These are phyloP conservation scores for Atta texana DNA, from an alignment of 1,140 invertebrate genomes.

Conservation along the genomic window DNA sequence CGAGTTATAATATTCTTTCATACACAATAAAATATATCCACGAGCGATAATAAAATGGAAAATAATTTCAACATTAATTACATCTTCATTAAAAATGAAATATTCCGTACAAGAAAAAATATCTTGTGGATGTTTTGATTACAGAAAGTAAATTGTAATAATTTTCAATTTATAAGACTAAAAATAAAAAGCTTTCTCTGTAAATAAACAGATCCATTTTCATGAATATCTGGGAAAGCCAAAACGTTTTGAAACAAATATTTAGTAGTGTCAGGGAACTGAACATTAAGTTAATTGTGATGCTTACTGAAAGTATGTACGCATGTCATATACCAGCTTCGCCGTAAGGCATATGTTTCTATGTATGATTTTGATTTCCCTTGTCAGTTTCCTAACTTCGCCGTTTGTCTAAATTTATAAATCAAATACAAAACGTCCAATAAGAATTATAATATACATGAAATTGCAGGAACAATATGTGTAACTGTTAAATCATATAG, in stretches of 20 bases:
- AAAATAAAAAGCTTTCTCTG: conserved; percentile 12
- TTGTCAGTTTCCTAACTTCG: conserved; percentile 14
- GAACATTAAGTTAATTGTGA: conserved; percentile 51
- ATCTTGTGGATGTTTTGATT: conserved; percentile 5
- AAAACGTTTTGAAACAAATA: conserved; percentile 41
- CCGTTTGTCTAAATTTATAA: conserved; percentile 18
- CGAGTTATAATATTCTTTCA: conserved; percentile 16
- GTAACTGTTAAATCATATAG: background rate
- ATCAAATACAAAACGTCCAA: conserved; percentile 10
- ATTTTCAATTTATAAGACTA: conserved; percentile 13
- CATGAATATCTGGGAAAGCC: conserved; percentile 3
- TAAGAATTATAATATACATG: conserved; percentile 14
- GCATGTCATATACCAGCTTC: conserved; percentile 34
- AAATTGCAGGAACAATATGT: conserved; percentile 4
- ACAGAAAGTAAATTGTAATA: conserved; percentile 10
- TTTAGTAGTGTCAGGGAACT: conserved; percentile 1
- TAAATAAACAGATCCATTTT: background rate
- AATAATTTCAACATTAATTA: conserved; percentile 32
- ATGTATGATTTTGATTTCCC: background rate
- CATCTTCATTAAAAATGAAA: conserved; percentile 12
- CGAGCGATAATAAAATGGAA: background rate
- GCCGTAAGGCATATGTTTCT: conserved; percentile 37
- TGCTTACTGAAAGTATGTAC: conserved; percentile 25
- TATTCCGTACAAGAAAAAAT: background rate
- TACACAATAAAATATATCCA: background rate